A percentile compares a stretch with the other conserved stretches of the same genome.
These are phyloP conservation scores for Bryconaethiops microstoma DNA, from an alignment of 2,797 vertebrate genomes.

Conservation along the genomic window DNA sequence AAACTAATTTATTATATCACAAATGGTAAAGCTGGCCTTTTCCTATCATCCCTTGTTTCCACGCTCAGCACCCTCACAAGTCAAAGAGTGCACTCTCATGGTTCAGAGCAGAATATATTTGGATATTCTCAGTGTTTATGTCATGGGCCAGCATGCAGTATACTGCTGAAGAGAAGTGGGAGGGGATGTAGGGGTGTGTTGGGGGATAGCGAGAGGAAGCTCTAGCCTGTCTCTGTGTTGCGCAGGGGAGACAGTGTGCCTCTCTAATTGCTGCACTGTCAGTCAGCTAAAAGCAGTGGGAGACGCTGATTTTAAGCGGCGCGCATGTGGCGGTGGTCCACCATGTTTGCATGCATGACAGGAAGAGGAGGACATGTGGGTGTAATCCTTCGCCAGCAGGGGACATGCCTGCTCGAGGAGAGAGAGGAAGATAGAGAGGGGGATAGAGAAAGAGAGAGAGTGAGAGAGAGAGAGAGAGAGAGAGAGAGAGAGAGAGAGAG, in stretches of 20 bases:
- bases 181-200: not conserved
- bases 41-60: not conserved
- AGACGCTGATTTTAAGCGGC: constrained; percentile 53
- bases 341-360: constrained; percentile 55
- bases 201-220: constrained; percentile 24
- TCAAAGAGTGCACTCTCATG: constrained; percentile 39
- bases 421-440: not conserved
- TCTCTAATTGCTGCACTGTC: constrained; percentile 59
- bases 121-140: constrained; percentile 39
- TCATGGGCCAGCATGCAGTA: constrained; percentile 20
- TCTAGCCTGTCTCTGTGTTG: constrained; percentile 31
- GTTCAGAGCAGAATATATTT: constrained; percentile 47
- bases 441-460: not conserved
- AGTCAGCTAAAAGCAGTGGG: constrained; percentile 57
- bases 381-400: constrained; percentile 57
- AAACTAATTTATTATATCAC: not conserved
- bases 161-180: constrained; percentile 27
- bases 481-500: constrained; percentile 21
- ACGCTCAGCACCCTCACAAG: constrained; percentile 16
- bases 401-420: constrained; percentile 37
- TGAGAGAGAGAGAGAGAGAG: constrained; percentile 37
- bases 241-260: constrained; percentile 45
- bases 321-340: constrained; percentile 47
- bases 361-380: constrained; percentile 55
- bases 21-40: not conserved